Evolutionary conservation across 2,797 vertebrate genomes (phyloP).

Genomic region (Sebastes steindachneri): DNA sequence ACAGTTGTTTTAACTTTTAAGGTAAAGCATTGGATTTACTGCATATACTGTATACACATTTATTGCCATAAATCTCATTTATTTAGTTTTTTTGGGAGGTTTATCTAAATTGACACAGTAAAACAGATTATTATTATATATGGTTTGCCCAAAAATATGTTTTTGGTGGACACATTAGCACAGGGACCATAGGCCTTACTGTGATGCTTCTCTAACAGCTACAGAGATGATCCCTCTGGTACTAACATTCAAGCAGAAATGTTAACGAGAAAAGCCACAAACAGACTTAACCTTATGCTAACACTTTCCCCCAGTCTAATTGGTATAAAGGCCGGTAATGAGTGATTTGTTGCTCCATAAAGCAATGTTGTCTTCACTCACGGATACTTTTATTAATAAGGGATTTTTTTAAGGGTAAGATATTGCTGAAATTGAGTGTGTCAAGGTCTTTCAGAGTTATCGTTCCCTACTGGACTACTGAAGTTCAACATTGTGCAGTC

Average conservation of each 20-base stretch:
- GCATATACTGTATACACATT: neutral
- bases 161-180: neutral
- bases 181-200: rapidly evolving
- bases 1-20: neutral
- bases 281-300: neutral
- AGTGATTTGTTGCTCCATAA: neutral
- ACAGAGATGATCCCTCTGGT: neutral
- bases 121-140: neutral
- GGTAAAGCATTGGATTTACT: neutral
- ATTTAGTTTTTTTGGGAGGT: neutral
- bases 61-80: neutral
- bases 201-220: neutral
- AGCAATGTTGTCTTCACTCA: neutral
- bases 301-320: neutral
- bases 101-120: neutral
- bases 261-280: neutral
- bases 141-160: neutral
- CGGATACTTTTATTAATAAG: neutral
- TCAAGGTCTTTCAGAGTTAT: neutral
- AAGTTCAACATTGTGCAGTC: neutral
- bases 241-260: neutral
- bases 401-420: neutral
- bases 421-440: neutral
- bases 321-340: neutral
- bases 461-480: neutral